A percentile compares a stretch with the other conserved stretches of the same genome.
Conservation (phyloP, 2,113 vertebrate species). For the Hepsetus odoe region DNA sequence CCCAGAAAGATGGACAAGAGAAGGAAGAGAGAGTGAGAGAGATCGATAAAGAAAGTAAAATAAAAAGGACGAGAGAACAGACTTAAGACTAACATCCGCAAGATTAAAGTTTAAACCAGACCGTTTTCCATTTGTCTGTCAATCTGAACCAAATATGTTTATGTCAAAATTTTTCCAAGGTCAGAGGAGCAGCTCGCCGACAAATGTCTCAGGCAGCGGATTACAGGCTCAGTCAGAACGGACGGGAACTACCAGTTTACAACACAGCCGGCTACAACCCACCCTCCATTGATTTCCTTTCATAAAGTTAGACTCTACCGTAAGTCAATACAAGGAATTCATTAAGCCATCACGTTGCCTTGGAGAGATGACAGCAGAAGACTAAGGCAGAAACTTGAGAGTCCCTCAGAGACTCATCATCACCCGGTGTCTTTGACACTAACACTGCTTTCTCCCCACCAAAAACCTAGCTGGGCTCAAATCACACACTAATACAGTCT, state of each 20-base stretch:
- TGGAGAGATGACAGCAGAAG: slow-evolving; percentile 38
- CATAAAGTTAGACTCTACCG: slow-evolving; percentile 49
- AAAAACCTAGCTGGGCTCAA: not conserved
- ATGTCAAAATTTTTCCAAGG: slow-evolving; percentile 35
- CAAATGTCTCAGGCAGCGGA: slow-evolving; percentile 1
- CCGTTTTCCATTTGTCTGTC: not conserved
- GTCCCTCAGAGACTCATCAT: slow-evolving; percentile 31
- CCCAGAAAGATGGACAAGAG: no score
- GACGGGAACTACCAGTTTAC: slow-evolving; percentile 45
- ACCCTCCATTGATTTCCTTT: slow-evolving; percentile 55
- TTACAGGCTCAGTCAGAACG: slow-evolving; percentile 40
- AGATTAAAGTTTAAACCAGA: slow-evolving; percentile 20
- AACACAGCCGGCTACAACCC: slow-evolving; percentile 34
- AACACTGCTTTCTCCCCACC: not conserved
- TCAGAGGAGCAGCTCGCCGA: slow-evolving; percentile 24
- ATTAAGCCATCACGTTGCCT: slow-evolving; percentile 53
- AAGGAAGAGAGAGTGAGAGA: not conserved
- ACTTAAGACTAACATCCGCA: not conserved
- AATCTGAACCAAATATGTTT: slow-evolving; percentile 15
- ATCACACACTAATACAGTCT: slow-evolving; percentile 34
- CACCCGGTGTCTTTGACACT: not conserved
- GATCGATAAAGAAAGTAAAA: not conserved
- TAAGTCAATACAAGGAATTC: slow-evolving; percentile 60
- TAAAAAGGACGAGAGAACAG: not conserved
- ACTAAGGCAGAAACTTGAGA: slow-evolving; percentile 33